Base-by-base conservation (phyloP, 2,888 invertebrate species). In the Cabera pusaria region DNA sequence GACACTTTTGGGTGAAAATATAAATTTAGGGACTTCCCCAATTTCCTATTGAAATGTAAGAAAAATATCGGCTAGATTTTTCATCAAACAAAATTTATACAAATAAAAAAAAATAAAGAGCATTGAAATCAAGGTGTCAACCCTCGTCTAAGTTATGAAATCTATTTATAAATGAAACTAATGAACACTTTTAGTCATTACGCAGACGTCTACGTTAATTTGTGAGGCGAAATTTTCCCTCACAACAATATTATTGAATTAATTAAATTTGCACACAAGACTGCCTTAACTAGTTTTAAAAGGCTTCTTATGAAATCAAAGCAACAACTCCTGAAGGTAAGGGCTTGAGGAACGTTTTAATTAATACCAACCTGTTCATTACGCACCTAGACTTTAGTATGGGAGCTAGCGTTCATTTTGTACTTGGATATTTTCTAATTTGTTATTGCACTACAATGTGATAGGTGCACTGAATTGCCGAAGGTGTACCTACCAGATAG, bases 261-360 rank as follows among this genome's bases (percentile, higher is more conserved):
- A 65, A 67, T 69, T 68, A 63, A 63, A 65, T 64, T 64, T 56
- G 49, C 52, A 63, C 61, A 59, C 58, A 46, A 57, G 44, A 55
- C 56, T 64, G 63, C 43, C 50, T 56, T 56, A 59, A 49, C 49
- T 52, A 49, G 49, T 55, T 44, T 48, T 54, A 50, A 55, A 57
- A 57, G 55, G 59, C 61, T 65, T 62, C 67, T 64, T 68, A 64
- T 57, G 53, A 56, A 65, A 64, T 69, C 69, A 68, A 59, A 53
- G 49, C 48, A 43, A 29, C 31, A 40, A 39, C 35, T 40, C 51
- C 38, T 48, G 43, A 42, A 52, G 47, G 44, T 44, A 39, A 29
- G 53, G 44, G 54, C 44, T n/a, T 28, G 43, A 46, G 54, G 49
- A 59, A 61, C 45, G 56, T 63, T 69, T 69, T 68, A 68, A 69